Conservation (phyloP, 2,888 invertebrate genomes). For the Trachelus tabidus region DNA sequence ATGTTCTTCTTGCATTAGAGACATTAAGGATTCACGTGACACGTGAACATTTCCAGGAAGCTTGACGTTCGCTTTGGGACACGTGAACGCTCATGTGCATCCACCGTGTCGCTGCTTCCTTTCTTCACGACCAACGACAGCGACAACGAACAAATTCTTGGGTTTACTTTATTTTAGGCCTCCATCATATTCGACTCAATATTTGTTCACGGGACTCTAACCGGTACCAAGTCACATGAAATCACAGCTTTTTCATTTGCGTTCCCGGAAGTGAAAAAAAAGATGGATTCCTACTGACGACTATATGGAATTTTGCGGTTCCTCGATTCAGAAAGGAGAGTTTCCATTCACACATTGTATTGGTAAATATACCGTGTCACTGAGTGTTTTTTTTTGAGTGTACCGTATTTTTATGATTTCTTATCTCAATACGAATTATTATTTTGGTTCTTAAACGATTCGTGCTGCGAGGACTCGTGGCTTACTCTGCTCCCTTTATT, state of each 20-base stretch:
- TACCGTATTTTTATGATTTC: background rate
- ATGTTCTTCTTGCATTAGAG: conserved; percentile 1
- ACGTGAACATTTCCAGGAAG: conserved; percentile 2
- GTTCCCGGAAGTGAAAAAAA: background rate
- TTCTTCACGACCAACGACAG: conserved; percentile 40
- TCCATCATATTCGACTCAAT: conserved; percentile 31
- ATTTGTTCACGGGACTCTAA: conserved; percentile 27
- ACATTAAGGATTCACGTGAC: conserved; percentile 4
- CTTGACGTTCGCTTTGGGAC: background rate
- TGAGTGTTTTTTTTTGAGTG: background rate
- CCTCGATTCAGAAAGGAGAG: background rate
- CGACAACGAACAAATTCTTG: conserved; percentile 16
- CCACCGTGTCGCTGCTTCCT: conserved; percentile 42
- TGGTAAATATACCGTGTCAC: background rate
- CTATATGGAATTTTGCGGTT: background rate
- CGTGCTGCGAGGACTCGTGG: background rate
- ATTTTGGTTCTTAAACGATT: background rate
- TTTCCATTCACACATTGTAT: background rate
- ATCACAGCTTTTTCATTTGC: background rate
- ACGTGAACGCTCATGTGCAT: conserved; percentile 36
- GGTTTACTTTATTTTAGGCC: conserved; percentile 34
- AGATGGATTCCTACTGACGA: background rate
- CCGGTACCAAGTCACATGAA: background rate
- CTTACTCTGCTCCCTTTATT: too few species aligned
- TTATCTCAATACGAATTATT: background rate